Percentiles rank a stretch among this genome's conserved stretches.
phyloP scores from a whole-genome alignment of 1,140 invertebrate genomes.

The Pomacea maculata region DNA sequence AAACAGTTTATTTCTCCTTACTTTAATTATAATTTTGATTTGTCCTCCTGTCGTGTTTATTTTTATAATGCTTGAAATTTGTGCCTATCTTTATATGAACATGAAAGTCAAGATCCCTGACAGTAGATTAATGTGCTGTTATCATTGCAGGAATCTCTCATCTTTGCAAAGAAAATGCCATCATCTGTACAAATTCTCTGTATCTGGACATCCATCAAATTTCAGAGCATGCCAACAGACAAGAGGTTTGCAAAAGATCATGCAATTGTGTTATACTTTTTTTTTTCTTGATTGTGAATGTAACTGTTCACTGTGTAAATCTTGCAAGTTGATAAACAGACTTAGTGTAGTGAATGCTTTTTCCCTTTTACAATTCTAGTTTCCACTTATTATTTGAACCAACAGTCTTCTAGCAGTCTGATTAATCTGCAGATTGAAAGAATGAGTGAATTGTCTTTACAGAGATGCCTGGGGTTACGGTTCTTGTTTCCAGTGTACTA shows the following conservation, averaged over 20 bases:
- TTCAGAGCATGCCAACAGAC: slow-evolving; percentile 52
- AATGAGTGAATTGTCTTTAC: slow-evolving; percentile 24
- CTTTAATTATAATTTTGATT: neutral
- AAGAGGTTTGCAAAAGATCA: slow-evolving; percentile 52
- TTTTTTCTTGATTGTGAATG: neutral
- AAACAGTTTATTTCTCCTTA: no score
- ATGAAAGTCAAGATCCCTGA: neutral
- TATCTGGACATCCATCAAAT: slow-evolving; percentile 60
- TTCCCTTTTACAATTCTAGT: neutral
- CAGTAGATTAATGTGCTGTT: neutral
- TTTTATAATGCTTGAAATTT: neutral
- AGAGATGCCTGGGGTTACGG: slow-evolving; percentile 65
- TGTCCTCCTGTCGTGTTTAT: neutral
- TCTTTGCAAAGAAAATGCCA: slow-evolving; percentile 58
- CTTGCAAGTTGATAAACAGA: neutral
- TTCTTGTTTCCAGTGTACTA: slow-evolving; percentile 68
- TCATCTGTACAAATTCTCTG: slow-evolving; percentile 65
- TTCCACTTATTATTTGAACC: neutral
- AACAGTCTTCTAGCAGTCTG: neutral
- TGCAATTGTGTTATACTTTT: neutral
- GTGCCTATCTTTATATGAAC: neutral
- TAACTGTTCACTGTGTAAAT: neutral
- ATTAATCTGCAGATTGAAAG: no score
- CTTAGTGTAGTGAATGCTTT: neutral
- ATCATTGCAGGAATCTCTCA: slow-evolving; percentile 60